phyloP scores from a whole-genome alignment of 2,888 invertebrate species.

The Eristalis tenax region DNA sequence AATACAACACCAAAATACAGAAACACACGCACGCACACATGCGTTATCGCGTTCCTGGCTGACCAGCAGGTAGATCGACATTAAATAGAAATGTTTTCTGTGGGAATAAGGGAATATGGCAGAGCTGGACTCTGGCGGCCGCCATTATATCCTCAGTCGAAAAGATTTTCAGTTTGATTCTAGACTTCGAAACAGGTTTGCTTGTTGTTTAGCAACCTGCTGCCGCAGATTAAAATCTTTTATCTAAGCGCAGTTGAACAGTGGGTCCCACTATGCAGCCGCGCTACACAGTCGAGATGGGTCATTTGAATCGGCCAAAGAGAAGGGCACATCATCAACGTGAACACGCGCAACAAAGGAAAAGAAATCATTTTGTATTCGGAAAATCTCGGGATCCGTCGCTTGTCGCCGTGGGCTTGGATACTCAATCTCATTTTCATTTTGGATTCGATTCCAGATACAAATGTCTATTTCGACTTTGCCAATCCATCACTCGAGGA shows the following conservation, averaged over 20 bases:
- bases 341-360: neutral
- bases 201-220: slow-evolving; percentile 59
- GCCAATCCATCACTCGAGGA: slow-evolving; percentile 71
- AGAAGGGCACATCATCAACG: slow-evolving; percentile 35
- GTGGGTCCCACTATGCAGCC: slow-evolving; percentile 17
- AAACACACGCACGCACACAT: slow-evolving; percentile 8
- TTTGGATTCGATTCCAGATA: slow-evolving; percentile 70
- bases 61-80: slow-evolving; percentile 61
- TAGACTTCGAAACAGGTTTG: slow-evolving; percentile 60
- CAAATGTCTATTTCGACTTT: slow-evolving; percentile 73
- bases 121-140: slow-evolving; percentile 39
- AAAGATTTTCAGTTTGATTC: slow-evolving; percentile 47
- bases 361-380: slow-evolving; percentile 21
- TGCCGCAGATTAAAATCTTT: slow-evolving; percentile 62
- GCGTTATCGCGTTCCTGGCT: slow-evolving; percentile 26
- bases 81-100: slow-evolving; percentile 67
- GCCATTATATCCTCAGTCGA: slow-evolving; percentile 53
- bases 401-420: slow-evolving; percentile 59
- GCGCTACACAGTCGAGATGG: slow-evolving; percentile 38
- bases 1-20: slow-evolving; percentile 9
- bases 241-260: slow-evolving; percentile 54
- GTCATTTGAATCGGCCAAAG: slow-evolving; percentile 39
- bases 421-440: slow-evolving; percentile 71
- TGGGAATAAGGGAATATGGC: slow-evolving; percentile 55
- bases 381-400: slow-evolving; percentile 48